Evolutionary conservation across 1,140 invertebrate genomes (phyloP).

Genomic region (Conopomorpha cramerella): DNA sequence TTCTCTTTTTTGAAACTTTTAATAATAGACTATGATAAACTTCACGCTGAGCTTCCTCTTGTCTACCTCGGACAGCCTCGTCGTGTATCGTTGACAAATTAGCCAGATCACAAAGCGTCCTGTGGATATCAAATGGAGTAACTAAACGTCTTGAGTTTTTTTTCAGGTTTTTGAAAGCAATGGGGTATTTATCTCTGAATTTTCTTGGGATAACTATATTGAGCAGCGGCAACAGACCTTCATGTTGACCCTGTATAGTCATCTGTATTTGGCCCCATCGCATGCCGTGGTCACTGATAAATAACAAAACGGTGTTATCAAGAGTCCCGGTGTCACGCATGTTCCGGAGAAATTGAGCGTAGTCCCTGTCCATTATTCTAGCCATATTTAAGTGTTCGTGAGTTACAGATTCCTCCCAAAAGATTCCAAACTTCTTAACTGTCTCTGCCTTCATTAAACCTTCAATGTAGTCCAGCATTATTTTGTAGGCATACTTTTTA

Average conservation of each 20-base stretch:
- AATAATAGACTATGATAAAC: conserved; percentile 72
- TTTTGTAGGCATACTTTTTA: conserved; percentile 49
- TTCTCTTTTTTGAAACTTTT: conserved; percentile 68
- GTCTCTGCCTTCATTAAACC: conserved; percentile 59
- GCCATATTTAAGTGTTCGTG: conserved; percentile 73
- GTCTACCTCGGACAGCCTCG: conserved; percentile 7
- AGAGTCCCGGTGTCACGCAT: conserved; percentile 59
- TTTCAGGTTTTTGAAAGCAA: conserved; percentile 66
- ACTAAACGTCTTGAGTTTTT: conserved; percentile 71
- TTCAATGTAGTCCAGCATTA: conserved; percentile 58
- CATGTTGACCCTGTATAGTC: conserved; percentile 80
- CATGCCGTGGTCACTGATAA: conserved; percentile 90
- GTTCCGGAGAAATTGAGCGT: conserved; percentile 57
- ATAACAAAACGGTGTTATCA: conserved; percentile 70
- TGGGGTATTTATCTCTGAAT: conserved; percentile 65
- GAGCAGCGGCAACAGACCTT: conserved; percentile 84
- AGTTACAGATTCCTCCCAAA: conserved; percentile 73
- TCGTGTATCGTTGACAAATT: conserved; percentile 11
- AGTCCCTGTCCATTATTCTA: conserved; percentile 64
- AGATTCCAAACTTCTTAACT: conserved; percentile 64
- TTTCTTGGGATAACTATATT: conserved; percentile 74
- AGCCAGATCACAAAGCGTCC: conserved; percentile 42
- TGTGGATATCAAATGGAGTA: conserved; percentile 78
- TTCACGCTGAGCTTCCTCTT: conserved; percentile 2
- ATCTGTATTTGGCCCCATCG: conserved; percentile 69